Evolutionary conservation across 2,113 vertebrate species (phyloP), one percentile per base, ranked within the genome.

Genomic region (Periophthalmus modestus): DNA sequence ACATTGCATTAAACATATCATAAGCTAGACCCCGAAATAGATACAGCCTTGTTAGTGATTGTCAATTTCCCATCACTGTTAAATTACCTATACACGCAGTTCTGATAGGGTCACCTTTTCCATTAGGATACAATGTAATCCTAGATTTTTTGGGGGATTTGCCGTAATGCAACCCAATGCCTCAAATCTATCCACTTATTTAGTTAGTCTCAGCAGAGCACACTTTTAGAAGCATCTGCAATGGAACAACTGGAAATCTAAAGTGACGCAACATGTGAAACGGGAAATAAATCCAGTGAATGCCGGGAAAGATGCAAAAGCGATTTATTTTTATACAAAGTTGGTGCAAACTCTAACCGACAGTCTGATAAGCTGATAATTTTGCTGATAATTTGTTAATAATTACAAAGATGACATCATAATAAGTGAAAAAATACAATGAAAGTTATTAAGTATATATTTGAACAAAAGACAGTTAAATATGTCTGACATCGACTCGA

Each of bases 141-240:
- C 33, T n/a, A 65, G 18, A 65, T n/a, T 43, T 39, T 65, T n/a
- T n/a, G n/a, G n/a, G 18, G 34, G 7, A 39, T 65, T n/a, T 43
- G 5, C 4, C 6, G 34, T 48, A 7, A 47, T 48, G 46, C 13
- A 61, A 54, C 15, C 15, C 24, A 39, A 61, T 24, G 66, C 18
- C 18, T 15, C 33, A 47, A 36, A 19, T 73, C 50, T 33, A 10
- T 28, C n/a, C 18, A 61, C 15, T 46, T 34, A 47, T 72, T 54
- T 72, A 54, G 71, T 65, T 50, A 55, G 69, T 55, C 52, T 76
- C 66, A 10, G 50, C 63, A 71, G 71, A 74, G 59, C 47, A 66
- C 11, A 19, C 65, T 73, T 72, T 55, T 61, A 18, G 76, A 54
- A 68, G 67, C 46, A 54, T 70, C 28, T 14, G 7, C 74, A 34